Base-by-base conservation (phyloP, 1,140 invertebrate species). In the Drosophila varians region DNA sequence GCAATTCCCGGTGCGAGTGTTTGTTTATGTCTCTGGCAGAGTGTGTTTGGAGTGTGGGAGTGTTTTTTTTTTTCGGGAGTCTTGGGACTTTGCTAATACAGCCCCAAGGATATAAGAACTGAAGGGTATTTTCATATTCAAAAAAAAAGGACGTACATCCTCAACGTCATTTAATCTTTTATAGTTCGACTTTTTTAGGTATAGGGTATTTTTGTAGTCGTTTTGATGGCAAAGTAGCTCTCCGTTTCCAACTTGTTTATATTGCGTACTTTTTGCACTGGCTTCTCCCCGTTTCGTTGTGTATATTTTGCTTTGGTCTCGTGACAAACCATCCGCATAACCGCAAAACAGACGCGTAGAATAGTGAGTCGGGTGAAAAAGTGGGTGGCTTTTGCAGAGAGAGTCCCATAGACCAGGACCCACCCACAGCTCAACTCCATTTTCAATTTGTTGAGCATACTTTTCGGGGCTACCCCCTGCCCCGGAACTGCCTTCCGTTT, bases 321-420 rank as follows among this genome's bases (percentile, higher is more conserved):
- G 47, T 43, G 78, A 77, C 80, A 84, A 86, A 70, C 79, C 80
- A 72, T 71, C 80, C 79, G 75, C 79, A 72, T 72, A 84, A 79
- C 79, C 80, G 57, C 79, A 86, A 58, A 75, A 80, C 72, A 72
- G 56, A 80, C 71, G 58, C 71, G 26, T 26, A 23, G 36, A 49
- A 11, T 9, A 56, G 25, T 40, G 36, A 21, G 16, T 6, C 43
- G 3, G 11, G n/a, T n/a, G n/a, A 26, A 26, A 42, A 42, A 8
- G 38, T 38, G 38, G 38, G 36, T 38, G 36, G 36, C 4, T 38
- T 5, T 12, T 16, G 14, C 4, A 26, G 7, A 18, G 36, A 18
- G 23, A 26, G 21, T 23, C n/a, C n/a, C n/a, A n/a, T n/a, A n/a
- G n/a, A n/a, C n/a, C n/a, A n/a, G n/a, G 18, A 26, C 11, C 36